Conservation (phyloP, 1,140 invertebrate species). For the Apis dorsata region DNA sequence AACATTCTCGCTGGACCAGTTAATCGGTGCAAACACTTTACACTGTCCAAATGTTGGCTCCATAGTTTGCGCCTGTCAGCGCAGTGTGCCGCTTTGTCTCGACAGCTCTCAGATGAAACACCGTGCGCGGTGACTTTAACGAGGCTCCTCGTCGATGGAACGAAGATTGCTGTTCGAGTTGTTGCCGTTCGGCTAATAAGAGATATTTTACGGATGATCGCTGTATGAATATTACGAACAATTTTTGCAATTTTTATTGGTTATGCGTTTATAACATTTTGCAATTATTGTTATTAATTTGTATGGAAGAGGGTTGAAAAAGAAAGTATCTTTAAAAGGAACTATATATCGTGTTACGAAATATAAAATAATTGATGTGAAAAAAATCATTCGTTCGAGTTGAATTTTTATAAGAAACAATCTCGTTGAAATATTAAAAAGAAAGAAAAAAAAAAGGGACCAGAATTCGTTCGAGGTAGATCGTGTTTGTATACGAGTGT, state of each 20-base stretch:
- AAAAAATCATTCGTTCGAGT: too few relatives aligned
- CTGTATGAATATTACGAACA: neutral
- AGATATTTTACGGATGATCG: neutral
- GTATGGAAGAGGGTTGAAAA: too few relatives aligned
- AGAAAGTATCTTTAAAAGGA: too few relatives aligned
- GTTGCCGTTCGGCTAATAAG: neutral
- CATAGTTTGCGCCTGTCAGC: conserved; percentile 44
- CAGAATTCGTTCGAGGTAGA: neutral
- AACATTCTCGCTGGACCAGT: conserved; percentile 53
- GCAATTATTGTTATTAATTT: neutral
- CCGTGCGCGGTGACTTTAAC: neutral
- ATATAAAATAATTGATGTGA: too few relatives aligned
- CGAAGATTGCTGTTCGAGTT: neutral
- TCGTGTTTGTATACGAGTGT: neutral
- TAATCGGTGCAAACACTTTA: conserved; percentile 61
- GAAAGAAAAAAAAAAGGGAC: neutral
- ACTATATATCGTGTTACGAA: too few relatives aligned
- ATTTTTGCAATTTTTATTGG: neutral
- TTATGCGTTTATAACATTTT: neutral
- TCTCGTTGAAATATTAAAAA: too few relatives aligned
- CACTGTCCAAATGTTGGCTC: conserved; percentile 61
- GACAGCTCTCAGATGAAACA: neutral
- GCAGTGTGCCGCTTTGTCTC: conserved; percentile 31
- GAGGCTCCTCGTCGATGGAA: neutral
- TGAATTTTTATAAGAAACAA: too few relatives aligned